Base-by-base conservation (phyloP, 35 echinoderm and acorn worm genomes). In the Apostichopus japonicus region DNA sequence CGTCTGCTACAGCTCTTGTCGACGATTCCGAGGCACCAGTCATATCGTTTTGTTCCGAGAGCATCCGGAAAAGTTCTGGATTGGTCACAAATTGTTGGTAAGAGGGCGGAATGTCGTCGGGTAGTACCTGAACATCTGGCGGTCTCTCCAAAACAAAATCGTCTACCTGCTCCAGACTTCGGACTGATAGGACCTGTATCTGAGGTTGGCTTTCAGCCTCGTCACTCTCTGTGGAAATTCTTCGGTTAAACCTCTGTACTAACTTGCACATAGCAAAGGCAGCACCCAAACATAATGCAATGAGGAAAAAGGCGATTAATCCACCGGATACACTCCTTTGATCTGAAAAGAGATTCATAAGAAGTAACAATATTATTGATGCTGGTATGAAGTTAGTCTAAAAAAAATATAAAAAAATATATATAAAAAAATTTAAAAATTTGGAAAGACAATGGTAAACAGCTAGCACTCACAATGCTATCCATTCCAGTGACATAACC, bases 41-140 rank as follows among this genome's bases (percentile, higher is more conserved):
- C 4, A 10, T 6, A 5, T 72, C 56, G 5, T 16, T 63, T 19
- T 82, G 23, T 19, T 24, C 86, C 2, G 62, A 67, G 13, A 72
- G 44, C 6, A 63, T 22, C 59, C 63, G 17, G 51, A 89, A 89
- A 4, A 89, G 6, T 25, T 71, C 56, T 10, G 86, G 86, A 65
- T 89, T 89, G 11, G n/a, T 72, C 15, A 89, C 62, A 72, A 65
- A 89, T 56, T 89, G 86, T 7, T 72, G 56, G 61, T 89, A 89
- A 7, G 86, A 23, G 4, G 86, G 86, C 22, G 86, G 86, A 17
- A 73, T 2, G 27, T 89, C 86, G 53, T 89, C 67, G 1, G 62
- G 63, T 19, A 89, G 44, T 72, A 14, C 86, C 44, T 89, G 86
- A 14, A 89, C 61, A 19, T 72, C 59, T 44, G 14, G 33, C 5